These are phyloP conservation scores for Paracanthobrama guichenoti DNA, from an alignment of 2,113 vertebrate species.

Conservation along the genomic window DNA sequence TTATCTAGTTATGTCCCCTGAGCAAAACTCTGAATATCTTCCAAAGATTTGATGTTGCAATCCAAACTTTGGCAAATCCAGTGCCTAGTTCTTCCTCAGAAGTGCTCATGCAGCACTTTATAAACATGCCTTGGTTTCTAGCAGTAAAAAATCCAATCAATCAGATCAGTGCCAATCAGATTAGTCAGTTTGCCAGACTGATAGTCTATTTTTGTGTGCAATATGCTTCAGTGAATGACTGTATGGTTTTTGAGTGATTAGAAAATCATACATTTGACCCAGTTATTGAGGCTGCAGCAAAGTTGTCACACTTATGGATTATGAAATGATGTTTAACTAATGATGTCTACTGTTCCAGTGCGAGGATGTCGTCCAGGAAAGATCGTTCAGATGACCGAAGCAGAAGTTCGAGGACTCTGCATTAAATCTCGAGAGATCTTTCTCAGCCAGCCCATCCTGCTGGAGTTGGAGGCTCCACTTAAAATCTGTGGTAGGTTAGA, in stretches of 20 bases:
- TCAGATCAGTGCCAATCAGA: neutral
- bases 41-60: neutral
- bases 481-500: constrained; percentile 81
- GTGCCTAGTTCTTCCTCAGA: neutral
- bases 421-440: constrained; percentile 91
- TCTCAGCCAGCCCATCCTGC: constrained; percentile 88
- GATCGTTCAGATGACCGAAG: constrained; percentile 91
- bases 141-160: neutral
- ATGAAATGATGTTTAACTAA: neutral
- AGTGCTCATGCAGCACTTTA: neutral
- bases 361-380: constrained; percentile 90
- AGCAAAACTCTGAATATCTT: neutral
- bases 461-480: constrained; percentile 87
- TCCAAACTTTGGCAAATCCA: neutral
- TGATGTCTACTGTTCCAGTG: constrained; percentile 67
- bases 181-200: neutral
- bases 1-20: neutral
- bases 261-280: constrained; percentile 9
- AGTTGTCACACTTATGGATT: neutral
- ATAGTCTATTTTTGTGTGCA: neutral
- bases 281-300: neutral
- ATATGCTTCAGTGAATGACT: neutral
- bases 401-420: constrained; percentile 86
- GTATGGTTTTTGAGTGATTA: neutral
- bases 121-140: neutral